A percentile compares a stretch with the other conserved stretches of the same genome.
phyloP scores from a whole-genome alignment of 92 coral and sea anemone species.

The Virgularia gustaviana region DNA sequence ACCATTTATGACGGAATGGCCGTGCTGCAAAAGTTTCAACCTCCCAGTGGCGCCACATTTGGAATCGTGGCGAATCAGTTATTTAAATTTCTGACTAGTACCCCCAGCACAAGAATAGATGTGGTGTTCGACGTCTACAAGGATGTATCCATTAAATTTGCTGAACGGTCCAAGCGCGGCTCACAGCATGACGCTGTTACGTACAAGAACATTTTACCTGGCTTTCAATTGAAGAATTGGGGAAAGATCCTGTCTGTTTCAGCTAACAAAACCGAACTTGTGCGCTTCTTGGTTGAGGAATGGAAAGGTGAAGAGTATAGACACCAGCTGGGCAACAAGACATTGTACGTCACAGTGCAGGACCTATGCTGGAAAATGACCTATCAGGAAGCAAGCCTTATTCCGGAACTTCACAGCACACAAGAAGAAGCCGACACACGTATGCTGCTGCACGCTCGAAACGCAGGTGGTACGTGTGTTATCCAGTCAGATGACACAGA shows the following conservation, averaged over 20 bases:
- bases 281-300: conserved; percentile 48
- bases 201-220: conserved; percentile 49
- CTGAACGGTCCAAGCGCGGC: conserved; percentile 31
- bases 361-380: conserved; percentile 29
- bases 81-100: conserved; percentile 23
- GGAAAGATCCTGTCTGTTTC: conserved; percentile 46
- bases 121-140: conserved; percentile 33
- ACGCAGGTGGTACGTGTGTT: too few species aligned
- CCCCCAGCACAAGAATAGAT: conserved; percentile 28
- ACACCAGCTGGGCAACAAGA: conserved; percentile 39
- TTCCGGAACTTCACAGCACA: too few species aligned
- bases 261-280: conserved; percentile 56
- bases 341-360: conserved; percentile 43
- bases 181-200: conserved; percentile 14
- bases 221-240: conserved; percentile 49
- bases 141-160: conserved; percentile 30
- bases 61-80: conserved; percentile 1
- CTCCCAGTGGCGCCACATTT: conserved; percentile 32
- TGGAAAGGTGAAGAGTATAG: conserved; percentile 49
- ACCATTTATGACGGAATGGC: conserved; percentile 52
- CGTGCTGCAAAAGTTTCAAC: conserved; percentile 25
- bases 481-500: too few species aligned
- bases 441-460: too few species aligned
- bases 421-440: too few species aligned
- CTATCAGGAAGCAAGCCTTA: too few species aligned